A percentile compares a stretch with the other conserved stretches of the same genome.
These are phyloP conservation scores for Ichneumon xanthorius DNA, from an alignment of 2,888 invertebrate species.

Conservation along the genomic window DNA sequence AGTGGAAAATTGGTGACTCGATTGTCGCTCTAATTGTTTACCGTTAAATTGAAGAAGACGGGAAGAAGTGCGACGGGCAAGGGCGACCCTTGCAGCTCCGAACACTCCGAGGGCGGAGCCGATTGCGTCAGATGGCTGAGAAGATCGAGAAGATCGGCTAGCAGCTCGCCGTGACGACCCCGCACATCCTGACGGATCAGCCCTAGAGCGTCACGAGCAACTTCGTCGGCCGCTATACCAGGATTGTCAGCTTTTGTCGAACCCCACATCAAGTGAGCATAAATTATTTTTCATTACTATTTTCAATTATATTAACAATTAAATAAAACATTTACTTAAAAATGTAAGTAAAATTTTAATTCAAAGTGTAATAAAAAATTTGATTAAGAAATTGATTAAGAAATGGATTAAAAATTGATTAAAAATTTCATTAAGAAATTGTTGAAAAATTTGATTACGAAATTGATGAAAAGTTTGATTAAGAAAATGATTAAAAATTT, in stretches of 20 bases:
- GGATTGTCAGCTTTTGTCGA: slow-evolving; percentile 82
- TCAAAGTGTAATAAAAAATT: no score
- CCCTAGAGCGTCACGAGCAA: slow-evolving; percentile 85
- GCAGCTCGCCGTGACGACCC: slow-evolving; percentile 83
- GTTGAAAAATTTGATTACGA: no score
- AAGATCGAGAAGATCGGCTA: slow-evolving; percentile 83
- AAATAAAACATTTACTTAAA: not conserved
- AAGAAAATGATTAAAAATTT: no score
- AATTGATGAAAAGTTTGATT: no score
- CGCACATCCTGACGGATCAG: slow-evolving; percentile 84
- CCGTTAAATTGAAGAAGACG: slow-evolving; percentile 85
- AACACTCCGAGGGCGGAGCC: slow-evolving; percentile 85
- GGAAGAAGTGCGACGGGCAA: slow-evolving; percentile 85
- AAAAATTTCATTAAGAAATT: not conserved
- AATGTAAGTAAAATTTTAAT: no score
- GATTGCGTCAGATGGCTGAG: slow-evolving; percentile 84
- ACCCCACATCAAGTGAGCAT: not conserved
- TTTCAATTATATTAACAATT: not conserved
- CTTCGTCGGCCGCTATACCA: slow-evolving; percentile 83
- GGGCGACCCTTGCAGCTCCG: slow-evolving; percentile 85
- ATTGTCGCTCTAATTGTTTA: slow-evolving; percentile 69
- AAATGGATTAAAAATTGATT: no score
- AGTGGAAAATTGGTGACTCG: no score
- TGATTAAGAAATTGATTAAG: no score
- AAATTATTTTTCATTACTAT: no score